Evolutionary conservation across 2,113 vertebrate species (phyloP).

Genomic region (Hystrix brachyura): DNA sequence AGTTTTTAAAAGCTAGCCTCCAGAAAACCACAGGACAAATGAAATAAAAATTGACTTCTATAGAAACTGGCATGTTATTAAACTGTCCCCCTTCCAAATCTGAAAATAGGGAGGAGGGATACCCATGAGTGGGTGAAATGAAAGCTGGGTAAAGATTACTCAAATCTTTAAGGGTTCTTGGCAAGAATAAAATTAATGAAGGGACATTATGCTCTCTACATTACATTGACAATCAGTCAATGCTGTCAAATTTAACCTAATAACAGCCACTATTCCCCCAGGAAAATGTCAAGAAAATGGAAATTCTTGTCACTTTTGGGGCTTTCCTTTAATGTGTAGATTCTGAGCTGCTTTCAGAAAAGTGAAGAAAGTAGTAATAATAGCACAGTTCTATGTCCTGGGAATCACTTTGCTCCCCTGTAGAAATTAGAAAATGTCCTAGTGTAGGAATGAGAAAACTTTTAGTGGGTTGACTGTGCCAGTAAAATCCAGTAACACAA

Average conservation of each 20-base stretch:
- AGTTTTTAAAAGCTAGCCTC: conserved; percentile 49
- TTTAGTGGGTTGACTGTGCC: neutral
- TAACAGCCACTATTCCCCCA: conserved; percentile 84
- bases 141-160: conserved; percentile 7
- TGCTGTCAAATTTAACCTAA: conserved; percentile 83
- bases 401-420: conserved; percentile 6
- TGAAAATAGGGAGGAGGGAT: conserved; percentile 19
- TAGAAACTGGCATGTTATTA: conserved; percentile 58
- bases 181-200: conserved; percentile 55
- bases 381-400: conserved; percentile 6
- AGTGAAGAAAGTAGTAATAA: conserved; percentile 46
- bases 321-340: conserved; percentile 78
- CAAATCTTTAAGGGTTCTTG: conserved; percentile 56
- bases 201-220: conserved; percentile 79
- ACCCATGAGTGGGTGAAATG: neutral
- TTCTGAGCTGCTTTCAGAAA: conserved; percentile 54
- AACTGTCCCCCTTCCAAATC: conserved; percentile 56
- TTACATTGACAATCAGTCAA: conserved; percentile 88
- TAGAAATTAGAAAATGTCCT: conserved; percentile 8
- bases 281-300: conserved; percentile 87
- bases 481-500: neutral
- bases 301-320: conserved; percentile 87
- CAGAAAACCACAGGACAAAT: conserved; percentile 12
- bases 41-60: conserved; percentile 44
- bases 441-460: neutral